A percentile compares a stretch with the other conserved stretches of the same genome.
Evolutionary conservation across 2,888 invertebrate species (phyloP).

Genomic region (Drosophila trichaetosa): DNA sequence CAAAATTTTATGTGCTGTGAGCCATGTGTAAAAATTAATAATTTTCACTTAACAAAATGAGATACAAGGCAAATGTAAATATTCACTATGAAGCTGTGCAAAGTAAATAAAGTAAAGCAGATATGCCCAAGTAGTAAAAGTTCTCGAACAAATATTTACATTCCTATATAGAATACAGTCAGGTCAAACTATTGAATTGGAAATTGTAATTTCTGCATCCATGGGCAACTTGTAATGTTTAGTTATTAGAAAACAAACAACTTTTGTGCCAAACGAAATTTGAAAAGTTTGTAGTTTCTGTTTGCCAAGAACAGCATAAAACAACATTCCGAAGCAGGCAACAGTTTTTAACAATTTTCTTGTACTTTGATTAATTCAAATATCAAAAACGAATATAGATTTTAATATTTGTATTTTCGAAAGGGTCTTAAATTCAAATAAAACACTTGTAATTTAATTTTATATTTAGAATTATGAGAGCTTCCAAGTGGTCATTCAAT

Average conservation of each 20-base stretch:
- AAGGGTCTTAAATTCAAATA: not conserved
- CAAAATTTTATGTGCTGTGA: conserved; percentile 55
- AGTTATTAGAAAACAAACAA: too few relatives aligned
- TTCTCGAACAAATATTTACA: not conserved
- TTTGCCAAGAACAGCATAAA: not conserved
- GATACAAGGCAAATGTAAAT: conserved; percentile 34
- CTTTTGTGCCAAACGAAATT: not conserved
- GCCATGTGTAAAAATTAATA: conserved; percentile 71
- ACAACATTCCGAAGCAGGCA: not conserved
- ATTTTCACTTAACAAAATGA: conserved; percentile 69
- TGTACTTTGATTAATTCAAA: not conserved
- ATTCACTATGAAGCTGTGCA: not conserved
- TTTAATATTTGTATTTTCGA: not conserved
- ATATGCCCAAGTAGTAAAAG: not conserved
- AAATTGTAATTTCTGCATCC: not conserved
- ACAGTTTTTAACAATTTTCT: not conserved
- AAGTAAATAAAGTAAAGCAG: conserved; percentile 7
- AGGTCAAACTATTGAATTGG: not conserved
- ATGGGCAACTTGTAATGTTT: not conserved
- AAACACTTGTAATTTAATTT: too few relatives aligned
- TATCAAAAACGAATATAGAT: not conserved
- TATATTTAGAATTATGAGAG: not conserved
- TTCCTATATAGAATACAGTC: not conserved
- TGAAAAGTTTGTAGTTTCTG: not conserved
- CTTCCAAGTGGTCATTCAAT: conserved; percentile 23